Evolutionary conservation across 1,140 invertebrate species (phyloP).

Genomic region (Mylabris phalerata): DNA sequence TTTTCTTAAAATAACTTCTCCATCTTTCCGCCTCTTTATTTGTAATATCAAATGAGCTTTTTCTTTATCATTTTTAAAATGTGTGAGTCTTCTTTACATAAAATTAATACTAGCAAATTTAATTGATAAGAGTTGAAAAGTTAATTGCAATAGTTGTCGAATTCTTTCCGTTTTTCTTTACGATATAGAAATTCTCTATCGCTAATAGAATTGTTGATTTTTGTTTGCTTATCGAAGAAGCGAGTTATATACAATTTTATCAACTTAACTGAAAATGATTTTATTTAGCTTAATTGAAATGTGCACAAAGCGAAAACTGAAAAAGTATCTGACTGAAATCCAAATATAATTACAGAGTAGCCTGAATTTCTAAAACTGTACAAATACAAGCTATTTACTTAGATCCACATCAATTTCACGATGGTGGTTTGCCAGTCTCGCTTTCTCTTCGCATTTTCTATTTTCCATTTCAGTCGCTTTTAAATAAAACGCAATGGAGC

Average conservation of each 20-base stretch:
- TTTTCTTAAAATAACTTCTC: constrained; percentile 1
- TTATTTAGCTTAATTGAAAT: constrained; percentile 32
- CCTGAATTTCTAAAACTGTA: constrained; percentile 28
- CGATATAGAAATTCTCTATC: too few relatives aligned
- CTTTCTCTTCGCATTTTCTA: constrained; percentile 9
- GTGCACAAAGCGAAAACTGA: constrained; percentile 31
- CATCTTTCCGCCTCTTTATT: too few relatives aligned
- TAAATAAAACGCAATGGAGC: too few relatives aligned
- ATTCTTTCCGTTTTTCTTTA: too few relatives aligned
- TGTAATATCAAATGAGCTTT: constrained; percentile 2
- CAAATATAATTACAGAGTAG: constrained; percentile 33
- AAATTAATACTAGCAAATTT: constrained; percentile 16
- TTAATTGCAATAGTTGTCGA: too few relatives aligned
- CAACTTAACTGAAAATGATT: constrained; percentile 13
- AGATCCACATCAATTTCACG: constrained; percentile 26
- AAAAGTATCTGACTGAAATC: constrained; percentile 33
- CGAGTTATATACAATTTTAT: background rate
- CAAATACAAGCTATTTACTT: constrained; percentile 24
- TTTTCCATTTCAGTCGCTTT: too few relatives aligned
- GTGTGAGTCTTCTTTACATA: constrained; percentile 7
- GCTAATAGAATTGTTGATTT: too few relatives aligned
- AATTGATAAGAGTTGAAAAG: constrained; percentile 11
- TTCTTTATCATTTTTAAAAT: too few relatives aligned
- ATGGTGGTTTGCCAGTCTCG: background rate
- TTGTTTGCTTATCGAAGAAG: too few relatives aligned